These are phyloP conservation scores for Leucopternis melanops DNA, from an alignment of 2,113 vertebrate species.

Conservation along the genomic window DNA sequence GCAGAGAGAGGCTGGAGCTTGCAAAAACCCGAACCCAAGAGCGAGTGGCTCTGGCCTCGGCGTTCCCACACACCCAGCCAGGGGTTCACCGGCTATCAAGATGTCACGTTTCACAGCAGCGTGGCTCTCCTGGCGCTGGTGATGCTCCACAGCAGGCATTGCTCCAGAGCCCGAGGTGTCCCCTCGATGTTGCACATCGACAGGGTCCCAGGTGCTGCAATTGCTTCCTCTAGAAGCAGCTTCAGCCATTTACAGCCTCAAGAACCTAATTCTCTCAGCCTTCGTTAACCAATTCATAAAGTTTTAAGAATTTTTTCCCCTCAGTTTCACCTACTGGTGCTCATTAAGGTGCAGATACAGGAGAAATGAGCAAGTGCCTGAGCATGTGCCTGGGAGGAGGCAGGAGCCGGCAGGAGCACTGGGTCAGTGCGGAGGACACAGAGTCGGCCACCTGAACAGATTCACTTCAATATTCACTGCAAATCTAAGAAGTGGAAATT, in stretches of 20 bases:
- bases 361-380: fast-evolving
- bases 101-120: background rate
- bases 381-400: background rate
- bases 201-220: background rate
- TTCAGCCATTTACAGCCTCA: background rate
- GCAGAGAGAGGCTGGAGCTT: background rate
- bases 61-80: background rate
- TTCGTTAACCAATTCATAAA: background rate
- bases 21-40: background rate
- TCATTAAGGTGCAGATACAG: background rate
- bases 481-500: background rate
- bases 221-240: background rate
- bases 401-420: background rate
- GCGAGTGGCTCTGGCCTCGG: fast-evolving
- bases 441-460: background rate
- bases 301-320: background rate
- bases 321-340: background rate
- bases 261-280: background rate
- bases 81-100: fast-evolving
- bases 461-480: background rate
- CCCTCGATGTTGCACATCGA: fast-evolving
- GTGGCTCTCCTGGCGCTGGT: background rate
- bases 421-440: background rate
- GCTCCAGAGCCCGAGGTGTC: fast-evolving
- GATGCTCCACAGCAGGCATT: background rate